Evolutionary conservation across 2,888 invertebrate species (phyloP).

Genomic region (Aleiodes leptofemur): DNA sequence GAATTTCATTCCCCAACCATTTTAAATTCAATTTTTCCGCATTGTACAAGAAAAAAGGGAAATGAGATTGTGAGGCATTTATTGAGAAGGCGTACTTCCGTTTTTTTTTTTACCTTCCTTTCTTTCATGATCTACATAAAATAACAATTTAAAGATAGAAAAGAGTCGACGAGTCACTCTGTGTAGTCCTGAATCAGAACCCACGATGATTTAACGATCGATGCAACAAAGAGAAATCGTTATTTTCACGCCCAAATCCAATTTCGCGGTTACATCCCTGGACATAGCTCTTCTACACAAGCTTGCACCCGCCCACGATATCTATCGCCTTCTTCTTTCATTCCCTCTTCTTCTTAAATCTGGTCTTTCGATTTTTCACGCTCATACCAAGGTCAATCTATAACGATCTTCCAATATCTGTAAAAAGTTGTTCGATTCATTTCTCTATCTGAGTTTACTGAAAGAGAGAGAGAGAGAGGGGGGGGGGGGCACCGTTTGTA

Average conservation of each 20-base stretch:
- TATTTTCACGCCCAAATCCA: constrained; percentile 69
- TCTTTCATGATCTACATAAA: constrained; percentile 65
- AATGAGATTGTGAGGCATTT: not conserved
- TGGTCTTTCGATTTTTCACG: constrained; percentile 29
- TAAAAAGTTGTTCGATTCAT: constrained; percentile 43
- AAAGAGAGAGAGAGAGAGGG: not conserved
- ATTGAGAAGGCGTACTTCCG: not conserved
- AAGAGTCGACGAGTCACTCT: constrained; percentile 66
- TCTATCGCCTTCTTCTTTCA: constrained; percentile 43
- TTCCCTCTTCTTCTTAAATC: constrained; percentile 39
- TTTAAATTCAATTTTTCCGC: not conserved
- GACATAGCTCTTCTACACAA: constrained; percentile 47
- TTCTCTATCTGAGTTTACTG: constrained; percentile 51
- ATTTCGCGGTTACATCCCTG: constrained; percentile 69
- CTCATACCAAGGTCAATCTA: constrained; percentile 12
- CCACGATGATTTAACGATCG: constrained; percentile 49
- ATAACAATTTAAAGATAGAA: constrained; percentile 62
- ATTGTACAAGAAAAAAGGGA: not conserved
- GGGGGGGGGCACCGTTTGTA: not conserved
- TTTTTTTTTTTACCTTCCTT: constrained; percentile 31
- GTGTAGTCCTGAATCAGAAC: constrained; percentile 21
- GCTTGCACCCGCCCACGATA: constrained; percentile 42
- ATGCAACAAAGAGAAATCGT: constrained; percentile 68
- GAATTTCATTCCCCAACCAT: not conserved
- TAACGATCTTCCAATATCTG: constrained; percentile 48